Base-by-base conservation (phyloP, 2,113 vertebrate genomes). In the Coryphaenoides rupestris region DNA sequence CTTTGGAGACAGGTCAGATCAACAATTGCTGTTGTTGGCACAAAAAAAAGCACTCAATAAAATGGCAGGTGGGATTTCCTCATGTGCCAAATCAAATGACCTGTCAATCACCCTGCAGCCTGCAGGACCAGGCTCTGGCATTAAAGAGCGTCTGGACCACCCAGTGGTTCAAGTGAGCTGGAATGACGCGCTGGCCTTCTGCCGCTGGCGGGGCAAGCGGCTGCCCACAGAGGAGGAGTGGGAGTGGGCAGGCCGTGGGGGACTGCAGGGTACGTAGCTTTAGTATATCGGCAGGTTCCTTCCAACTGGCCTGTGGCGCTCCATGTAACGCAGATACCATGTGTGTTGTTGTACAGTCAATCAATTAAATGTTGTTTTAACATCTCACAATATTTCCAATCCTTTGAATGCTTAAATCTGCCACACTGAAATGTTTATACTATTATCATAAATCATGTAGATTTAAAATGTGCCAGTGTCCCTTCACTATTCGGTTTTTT, bases 101-200 rank as follows among this genome's bases (percentile, higher is more conserved):
- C 52, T 53, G 6, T 24, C 3, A 10, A 40, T 40, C 33, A 0
- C 65, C 63, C 21, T 64, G 47, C 45, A 99, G 97, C 97, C 97
- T 26, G 80, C 92, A 54, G 96, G 97, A 66, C 95, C 96, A 4
- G 92, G 91, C 70, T 96, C 95, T 12, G 87, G 94, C 65, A 95
- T 99, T 45, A 89, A 85, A 69, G 93, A 93, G 47, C 90, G 74
- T 50, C 82, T 96, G 82, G 89, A 94, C 67, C 86, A 84, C 60
- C 97, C 96, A 0, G 97, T 98, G 86, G 90, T 98, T 60, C 96
- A 99, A 0, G 94, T 98, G 74, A 99, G 97, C 90, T 98, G 95
- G 97, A 96, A 93, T 0, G 97, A 99, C 0, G 97, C 95, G 0
- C 85, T 9, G 64, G 92, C 92, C 0, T 99, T 92, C 80, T 99